Evolutionary conservation across 2,113 vertebrate genomes (phyloP).

Genomic region (Anhinga anhinga): DNA sequence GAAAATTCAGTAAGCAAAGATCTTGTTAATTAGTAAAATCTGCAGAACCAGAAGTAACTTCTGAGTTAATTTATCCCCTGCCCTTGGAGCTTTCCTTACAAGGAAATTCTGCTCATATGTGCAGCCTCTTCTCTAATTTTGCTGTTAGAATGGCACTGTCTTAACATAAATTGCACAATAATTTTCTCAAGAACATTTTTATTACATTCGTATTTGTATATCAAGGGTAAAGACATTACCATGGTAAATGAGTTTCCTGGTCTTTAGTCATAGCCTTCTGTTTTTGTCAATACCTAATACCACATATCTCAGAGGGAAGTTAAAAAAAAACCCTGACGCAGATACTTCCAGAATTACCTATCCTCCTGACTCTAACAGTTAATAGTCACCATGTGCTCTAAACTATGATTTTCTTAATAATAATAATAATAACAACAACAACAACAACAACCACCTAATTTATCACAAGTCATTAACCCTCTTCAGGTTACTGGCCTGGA

Average conservation of each 20-base stretch:
- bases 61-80: conserved; percentile 50
- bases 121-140: background rate
- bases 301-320: background rate
- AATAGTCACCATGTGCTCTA: background rate
- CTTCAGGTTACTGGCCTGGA: background rate
- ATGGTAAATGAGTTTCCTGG: background rate
- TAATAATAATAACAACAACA: background rate
- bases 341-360: background rate
- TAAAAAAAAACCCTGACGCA: background rate
- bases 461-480: background rate
- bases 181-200: background rate
- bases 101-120: conserved; percentile 27
- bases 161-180: background rate
- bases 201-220: background rate
- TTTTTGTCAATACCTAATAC: background rate
- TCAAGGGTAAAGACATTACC: background rate
- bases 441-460: background rate
- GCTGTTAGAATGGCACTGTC: background rate
- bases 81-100: conserved; percentile 30
- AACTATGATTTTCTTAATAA: background rate
- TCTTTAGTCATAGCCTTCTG: background rate
- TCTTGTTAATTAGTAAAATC: conserved; percentile 58
- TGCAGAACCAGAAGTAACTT: conserved; percentile 57
- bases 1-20: conserved; percentile 42
- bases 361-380: background rate